Percentiles rank a stretch among this genome's conserved stretches.
Conservation (phyloP, 2,797 vertebrate genomes). For the Gymnothorax reevesii region DNA sequence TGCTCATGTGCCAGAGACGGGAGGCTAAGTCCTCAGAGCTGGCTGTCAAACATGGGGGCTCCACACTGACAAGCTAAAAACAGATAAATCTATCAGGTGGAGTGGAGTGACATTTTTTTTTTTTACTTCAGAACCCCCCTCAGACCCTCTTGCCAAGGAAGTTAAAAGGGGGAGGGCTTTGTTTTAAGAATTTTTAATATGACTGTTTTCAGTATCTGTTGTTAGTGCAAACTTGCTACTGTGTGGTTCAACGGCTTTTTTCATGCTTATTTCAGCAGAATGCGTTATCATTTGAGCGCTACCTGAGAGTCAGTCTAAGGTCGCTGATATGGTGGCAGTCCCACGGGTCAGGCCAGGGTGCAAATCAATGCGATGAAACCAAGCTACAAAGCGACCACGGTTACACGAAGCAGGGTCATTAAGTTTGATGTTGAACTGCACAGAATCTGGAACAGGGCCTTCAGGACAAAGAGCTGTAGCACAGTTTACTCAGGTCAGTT, state of each 20-base stretch:
- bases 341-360: not conserved
- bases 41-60: constrained; percentile 2
- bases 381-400: not conserved
- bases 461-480: too few species aligned
- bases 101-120: not conserved
- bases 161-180: not conserved
- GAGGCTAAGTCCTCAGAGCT: not conserved
- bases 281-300: not conserved
- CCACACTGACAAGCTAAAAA: not conserved
- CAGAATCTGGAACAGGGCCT: too few species aligned
- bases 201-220: not conserved
- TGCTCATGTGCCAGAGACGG: constrained; percentile 24
- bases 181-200: not conserved
- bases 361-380: not conserved
- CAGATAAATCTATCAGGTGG: not conserved
- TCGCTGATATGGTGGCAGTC: not conserved
- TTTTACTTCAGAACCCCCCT: not conserved
- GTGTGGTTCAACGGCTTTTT: not conserved
- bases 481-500: too few species aligned
- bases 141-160: not conserved
- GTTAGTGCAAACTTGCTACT: not conserved
- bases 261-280: not conserved
- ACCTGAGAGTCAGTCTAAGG: not conserved
- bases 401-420: too few species aligned
- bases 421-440: too few species aligned